Evolutionary conservation across 2,888 invertebrate genomes (phyloP), one percentile per base, ranked within the genome.

Genomic region (Proisotoma minuta): DNA sequence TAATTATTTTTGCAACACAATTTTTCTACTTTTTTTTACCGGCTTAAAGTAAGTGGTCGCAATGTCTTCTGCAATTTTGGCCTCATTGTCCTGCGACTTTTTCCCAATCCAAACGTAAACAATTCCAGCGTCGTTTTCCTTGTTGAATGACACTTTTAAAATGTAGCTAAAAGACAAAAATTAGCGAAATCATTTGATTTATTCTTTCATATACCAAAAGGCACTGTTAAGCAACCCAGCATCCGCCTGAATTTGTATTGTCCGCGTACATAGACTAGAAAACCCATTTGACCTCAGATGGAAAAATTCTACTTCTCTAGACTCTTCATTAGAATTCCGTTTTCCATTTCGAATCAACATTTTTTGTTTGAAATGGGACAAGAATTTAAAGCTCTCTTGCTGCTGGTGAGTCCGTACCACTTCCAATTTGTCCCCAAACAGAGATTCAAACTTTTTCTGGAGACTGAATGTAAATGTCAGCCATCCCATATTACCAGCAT

Each of bases 401-500:
- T 99, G 99, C 78, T 97, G 98, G 77, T 97, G 93, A 15, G 95
- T 97, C 54, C 97, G 82, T 1, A 98, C 90, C 0, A 96, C 97
- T 79, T 98, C 98, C 73, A 94, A 79, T 76, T 92, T 91, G 76
- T 92, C 91, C 15, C 88, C 87, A 75, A 94, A 94, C 73, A 92
- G 81, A 0, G 87, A 82, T 77, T 92, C 91, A 77, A 95, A 94
- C 78, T 91, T 93, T 78, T 92, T 93, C 78, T 91, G 90, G 72
- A 92, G 81, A 71, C 85, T 85, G 75, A 60, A 99, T 0, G 98
- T 98, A 80, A 99, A 99, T 0, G 95, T 98, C 0, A 99, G 83
- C 97, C 98, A 99, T 62, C 98, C 99, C 97, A 99, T 99, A 80
- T 99, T 98, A 66, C 90, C 88, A 2, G 98, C 98, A 76, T 94